Percentiles rank a stretch among this genome's conserved stretches.
These are phyloP conservation scores for Onychorhynchus coronatus DNA, from an alignment of 2,113 vertebrate species.

Conservation along the genomic window DNA sequence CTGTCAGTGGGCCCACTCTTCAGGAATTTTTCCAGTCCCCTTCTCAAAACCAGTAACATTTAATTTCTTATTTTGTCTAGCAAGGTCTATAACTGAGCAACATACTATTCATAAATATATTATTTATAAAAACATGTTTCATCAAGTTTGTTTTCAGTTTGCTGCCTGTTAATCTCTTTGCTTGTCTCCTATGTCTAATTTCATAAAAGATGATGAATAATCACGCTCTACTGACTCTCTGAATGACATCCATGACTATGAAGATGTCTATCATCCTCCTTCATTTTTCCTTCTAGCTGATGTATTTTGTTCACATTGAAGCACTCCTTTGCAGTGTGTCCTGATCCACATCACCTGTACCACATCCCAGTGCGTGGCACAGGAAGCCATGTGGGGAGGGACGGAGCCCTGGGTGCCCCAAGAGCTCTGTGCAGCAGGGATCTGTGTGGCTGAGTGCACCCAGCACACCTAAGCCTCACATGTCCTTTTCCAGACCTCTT, in stretches of 20 bases:
- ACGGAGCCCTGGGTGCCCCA: background rate
- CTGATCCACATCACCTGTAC: background rate
- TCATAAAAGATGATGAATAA: background rate
- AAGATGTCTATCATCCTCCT: background rate
- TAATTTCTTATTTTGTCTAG: background rate
- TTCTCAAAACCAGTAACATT: background rate
- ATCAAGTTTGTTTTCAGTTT: background rate
- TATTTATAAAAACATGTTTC: background rate
- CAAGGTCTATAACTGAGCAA: background rate
- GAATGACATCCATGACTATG: background rate
- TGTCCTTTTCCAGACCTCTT: background rate
- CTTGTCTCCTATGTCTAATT: background rate
- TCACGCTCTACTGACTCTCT: background rate
- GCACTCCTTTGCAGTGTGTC: background rate
- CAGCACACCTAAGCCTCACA: background rate
- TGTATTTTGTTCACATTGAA: background rate
- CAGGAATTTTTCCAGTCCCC: background rate
- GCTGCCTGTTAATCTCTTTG: background rate
- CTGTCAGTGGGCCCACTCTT: background rate
- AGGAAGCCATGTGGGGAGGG: background rate
- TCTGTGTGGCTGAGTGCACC: background rate
- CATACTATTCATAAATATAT: background rate
- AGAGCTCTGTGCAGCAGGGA: background rate
- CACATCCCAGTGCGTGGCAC: fast-evolving
- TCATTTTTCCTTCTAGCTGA: background rate